Evolutionary conservation across 2,888 invertebrate genomes (phyloP), one percentile per base, ranked within the genome.

Genomic region (Clivina fossor): DNA sequence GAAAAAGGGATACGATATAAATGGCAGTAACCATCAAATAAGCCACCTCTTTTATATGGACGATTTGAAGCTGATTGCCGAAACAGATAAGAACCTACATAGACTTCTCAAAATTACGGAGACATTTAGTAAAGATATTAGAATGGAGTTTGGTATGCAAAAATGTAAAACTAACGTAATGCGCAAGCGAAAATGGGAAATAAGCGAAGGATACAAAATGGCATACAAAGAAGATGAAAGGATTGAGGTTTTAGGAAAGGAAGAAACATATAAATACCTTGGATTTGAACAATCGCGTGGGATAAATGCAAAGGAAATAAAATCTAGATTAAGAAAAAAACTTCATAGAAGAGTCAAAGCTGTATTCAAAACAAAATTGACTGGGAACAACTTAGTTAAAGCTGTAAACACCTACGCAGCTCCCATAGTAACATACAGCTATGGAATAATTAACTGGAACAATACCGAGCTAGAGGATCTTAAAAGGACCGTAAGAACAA

Each of bases 51-150:
- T 62, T 8, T 62, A 62, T 28, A 57, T 60, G 58, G 58, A 62
- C 38, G 59, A 62, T 28, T 16, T 62, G n/a, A 62, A 62, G 41
- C 26, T 62, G 4, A 60, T 41, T 58, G 56, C 60, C 24, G 20
- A 9, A 2, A 32, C 4, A 11, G 41, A 44, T 51, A n/a, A 26
- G 13, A 19, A 57, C 8, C 30, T 59, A 11, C 9, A 54, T 3
- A n/a, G 26, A 9, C 28, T 58, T 13, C 8, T 62, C 2, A 13
- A 41, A 8, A 3, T 50, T 9, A 38, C 33, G 11, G 44, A 54
- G 24, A 19, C 9, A 5, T 56, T 58, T 32, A 56, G 41, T 24
- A 19, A 51, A 1, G 60, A 62, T 35, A 58, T 62, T 11, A 4
- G 28, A 16, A 62, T 62, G 61, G 16, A 49, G 20, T 60, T 62